A percentile compares a stretch with the other conserved stretches of the same genome.
Conservation (phyloP, 2,888 invertebrate species). For the Tetheella fluctuosa region DNA sequence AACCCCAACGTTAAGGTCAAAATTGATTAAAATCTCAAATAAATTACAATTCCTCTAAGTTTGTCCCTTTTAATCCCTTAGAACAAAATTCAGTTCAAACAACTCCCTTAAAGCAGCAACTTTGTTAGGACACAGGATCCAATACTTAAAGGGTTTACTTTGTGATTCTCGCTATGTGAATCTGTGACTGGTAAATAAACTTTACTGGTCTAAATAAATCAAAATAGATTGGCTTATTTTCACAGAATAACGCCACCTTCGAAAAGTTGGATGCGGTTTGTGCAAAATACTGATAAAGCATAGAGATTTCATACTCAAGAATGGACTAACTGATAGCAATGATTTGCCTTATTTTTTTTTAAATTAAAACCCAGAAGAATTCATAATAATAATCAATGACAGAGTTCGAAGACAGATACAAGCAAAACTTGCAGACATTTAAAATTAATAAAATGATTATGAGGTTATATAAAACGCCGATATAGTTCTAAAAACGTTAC, state of each 20-base stretch:
- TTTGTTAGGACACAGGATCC: constrained; percentile 50
- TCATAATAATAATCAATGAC: too few species aligned
- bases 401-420: too few species aligned
- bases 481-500: too few species aligned
- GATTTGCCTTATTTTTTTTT: too few species aligned
- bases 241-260: background rate
- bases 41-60: constrained; percentile 47
- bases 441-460: too few species aligned
- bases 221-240: background rate
- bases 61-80: constrained; percentile 56
- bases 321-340: background rate
- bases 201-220: constrained; percentile 24
- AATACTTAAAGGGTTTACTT: constrained; percentile 49
- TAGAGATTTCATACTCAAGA: background rate
- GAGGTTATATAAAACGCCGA: too few species aligned
- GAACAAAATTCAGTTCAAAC: constrained; percentile 52
- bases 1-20: constrained; percentile 30
- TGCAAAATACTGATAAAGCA: background rate
- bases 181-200: constrained; percentile 26
- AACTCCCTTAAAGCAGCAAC: constrained; percentile 55
- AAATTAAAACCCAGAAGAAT: too few species aligned
- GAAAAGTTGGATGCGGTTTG: background rate
- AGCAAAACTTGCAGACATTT: too few species aligned
- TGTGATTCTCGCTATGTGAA: constrained; percentile 34
- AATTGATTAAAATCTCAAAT: constrained; percentile 36